Evolutionary conservation across 2,888 invertebrate genomes (phyloP), one percentile per base, ranked within the genome.

Genomic region (Isoperla grammatica): DNA sequence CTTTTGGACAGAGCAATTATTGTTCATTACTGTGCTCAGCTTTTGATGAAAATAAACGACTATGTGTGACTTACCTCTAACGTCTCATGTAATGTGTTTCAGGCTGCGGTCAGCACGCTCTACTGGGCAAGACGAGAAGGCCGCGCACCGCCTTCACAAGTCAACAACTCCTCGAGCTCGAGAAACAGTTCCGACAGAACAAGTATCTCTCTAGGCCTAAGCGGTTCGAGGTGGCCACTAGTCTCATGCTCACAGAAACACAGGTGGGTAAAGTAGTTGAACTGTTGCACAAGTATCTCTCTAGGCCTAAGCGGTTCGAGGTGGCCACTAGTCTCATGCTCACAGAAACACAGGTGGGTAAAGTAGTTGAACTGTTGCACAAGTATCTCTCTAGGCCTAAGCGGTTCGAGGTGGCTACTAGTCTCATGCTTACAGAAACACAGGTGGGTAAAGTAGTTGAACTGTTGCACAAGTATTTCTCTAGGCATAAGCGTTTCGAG

Each of bases 141-240:
- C 99, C 99, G 0, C 81, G 99, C 61, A 99, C 99, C 0, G 98
- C 99, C 1, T 99, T 99, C 80, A 99, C 98, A 1, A 92, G 88
- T 13, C 98, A 99, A 72, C 99, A 99, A 71, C 83, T 99, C 17
- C 80, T 99, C 67, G 98, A 99, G 75, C 78, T 99, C 71, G 99
- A 99, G 78, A 92, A 96, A 74, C 98, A 99, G 78, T 99, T 99
- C 80, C 86, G 95, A 63, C 94, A 96, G 81, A 99, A 97, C 81
- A 99, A 99, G 77, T 99, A 99, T 79, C 84, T 99, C 46, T 98
- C 97, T 35, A 79, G 99, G 67, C 98, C 99, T 17, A 97, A 98
- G 77, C 81, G 99, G 70, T 99, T 97, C 75, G 98, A 99, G 75
- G 97, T 99, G 54, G 99, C 99, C 46, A 98, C 97, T 60, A 93